A percentile compares a stretch with the other conserved stretches of the same genome.
These are phyloP conservation scores for Sicus ferrugineus DNA, from an alignment of 2,888 invertebrate species.

Conservation along the genomic window DNA sequence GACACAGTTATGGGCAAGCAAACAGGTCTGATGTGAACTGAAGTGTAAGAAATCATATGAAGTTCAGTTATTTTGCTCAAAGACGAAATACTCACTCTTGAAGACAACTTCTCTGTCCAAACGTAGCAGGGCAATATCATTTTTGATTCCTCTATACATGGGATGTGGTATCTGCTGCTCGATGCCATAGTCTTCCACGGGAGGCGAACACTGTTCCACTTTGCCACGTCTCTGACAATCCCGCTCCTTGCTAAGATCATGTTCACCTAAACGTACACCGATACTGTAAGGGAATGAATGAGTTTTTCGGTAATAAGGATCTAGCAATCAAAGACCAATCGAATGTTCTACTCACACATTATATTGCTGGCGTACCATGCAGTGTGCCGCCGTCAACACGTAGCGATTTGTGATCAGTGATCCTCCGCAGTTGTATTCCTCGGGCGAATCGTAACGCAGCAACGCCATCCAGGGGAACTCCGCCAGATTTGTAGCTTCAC, in stretches of 20 bases:
- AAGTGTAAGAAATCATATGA: constrained; percentile 10
- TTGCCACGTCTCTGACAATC: constrained; percentile 55
- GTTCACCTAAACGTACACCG: constrained; percentile 64
- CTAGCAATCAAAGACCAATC: not conserved
- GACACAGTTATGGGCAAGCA: constrained; percentile 53
- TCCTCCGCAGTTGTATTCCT: constrained; percentile 61
- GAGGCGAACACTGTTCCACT: constrained; percentile 56
- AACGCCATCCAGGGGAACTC: constrained; percentile 82
- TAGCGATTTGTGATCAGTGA: constrained; percentile 54
- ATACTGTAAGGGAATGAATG: constrained; percentile 46
- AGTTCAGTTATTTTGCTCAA: not conserved
- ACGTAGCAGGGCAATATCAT: constrained; percentile 72
- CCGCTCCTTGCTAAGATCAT: constrained; percentile 50
- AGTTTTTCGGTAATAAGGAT: no score
- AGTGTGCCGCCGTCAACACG: constrained; percentile 60
- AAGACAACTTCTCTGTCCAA: constrained; percentile 51
- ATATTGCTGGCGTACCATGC: constrained; percentile 41
- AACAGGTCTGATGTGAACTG: constrained; percentile 53
- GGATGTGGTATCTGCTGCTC: constrained; percentile 66
- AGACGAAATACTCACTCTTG: constrained; percentile 36
- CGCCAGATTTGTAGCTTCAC: constrained; percentile 69
- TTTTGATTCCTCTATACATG: constrained; percentile 61
- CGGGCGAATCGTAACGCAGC: constrained; percentile 67
- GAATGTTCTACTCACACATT: constrained; percentile 47
- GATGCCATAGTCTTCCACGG: constrained; percentile 60